Evolutionary conservation across 2,113 vertebrate species (phyloP).

Genomic region (Hydrolagus affinis): DNA sequence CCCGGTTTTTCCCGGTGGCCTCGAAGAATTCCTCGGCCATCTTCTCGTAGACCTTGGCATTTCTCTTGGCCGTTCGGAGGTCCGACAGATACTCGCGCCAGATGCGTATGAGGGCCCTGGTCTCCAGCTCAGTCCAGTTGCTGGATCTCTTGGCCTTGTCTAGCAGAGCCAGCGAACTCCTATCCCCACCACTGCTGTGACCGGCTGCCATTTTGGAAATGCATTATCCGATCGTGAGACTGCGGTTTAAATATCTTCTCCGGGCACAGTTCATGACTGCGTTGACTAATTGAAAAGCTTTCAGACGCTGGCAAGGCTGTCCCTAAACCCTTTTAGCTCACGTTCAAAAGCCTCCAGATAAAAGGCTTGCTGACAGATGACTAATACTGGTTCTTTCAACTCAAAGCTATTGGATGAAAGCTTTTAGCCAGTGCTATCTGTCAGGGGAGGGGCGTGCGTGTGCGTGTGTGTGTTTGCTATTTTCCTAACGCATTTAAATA

Average conservation of each 20-base stretch:
- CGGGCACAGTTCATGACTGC: conserved; percentile 28
- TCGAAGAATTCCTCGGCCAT: conserved; percentile 29
- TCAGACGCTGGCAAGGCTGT: conserved; percentile 21
- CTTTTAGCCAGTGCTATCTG: conserved; percentile 13
- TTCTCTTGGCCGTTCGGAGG: conserved; percentile 26
- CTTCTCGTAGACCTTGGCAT: conserved; percentile 25
- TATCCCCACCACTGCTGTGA: conserved; percentile 21
- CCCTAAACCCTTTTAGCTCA: conserved; percentile 13
- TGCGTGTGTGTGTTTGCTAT: conserved; percentile 6
- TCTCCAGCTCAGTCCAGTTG: conserved; percentile 28
- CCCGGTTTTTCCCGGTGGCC: conserved; percentile 13
- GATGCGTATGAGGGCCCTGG: conserved; percentile 23
- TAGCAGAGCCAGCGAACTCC: neutral
- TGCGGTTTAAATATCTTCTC: conserved; percentile 30
- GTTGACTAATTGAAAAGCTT: conserved; percentile 32
- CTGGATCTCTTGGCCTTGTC: conserved; percentile 24
- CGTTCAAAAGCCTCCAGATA: conserved; percentile 29
- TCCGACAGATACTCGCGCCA: conserved; percentile 26
- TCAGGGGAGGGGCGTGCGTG: conserved; percentile 17
- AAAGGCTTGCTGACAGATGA: conserved; percentile 27
- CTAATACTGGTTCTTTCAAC: conserved; percentile 28
- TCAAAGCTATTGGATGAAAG: conserved; percentile 24
- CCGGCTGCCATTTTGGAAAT: conserved; percentile 29
- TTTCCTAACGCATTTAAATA: conserved; percentile 21
- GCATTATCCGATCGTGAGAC: conserved; percentile 26